phyloP scores from a whole-genome alignment of 2,113 vertebrate species.

The Hipposideros armiger region DNA sequence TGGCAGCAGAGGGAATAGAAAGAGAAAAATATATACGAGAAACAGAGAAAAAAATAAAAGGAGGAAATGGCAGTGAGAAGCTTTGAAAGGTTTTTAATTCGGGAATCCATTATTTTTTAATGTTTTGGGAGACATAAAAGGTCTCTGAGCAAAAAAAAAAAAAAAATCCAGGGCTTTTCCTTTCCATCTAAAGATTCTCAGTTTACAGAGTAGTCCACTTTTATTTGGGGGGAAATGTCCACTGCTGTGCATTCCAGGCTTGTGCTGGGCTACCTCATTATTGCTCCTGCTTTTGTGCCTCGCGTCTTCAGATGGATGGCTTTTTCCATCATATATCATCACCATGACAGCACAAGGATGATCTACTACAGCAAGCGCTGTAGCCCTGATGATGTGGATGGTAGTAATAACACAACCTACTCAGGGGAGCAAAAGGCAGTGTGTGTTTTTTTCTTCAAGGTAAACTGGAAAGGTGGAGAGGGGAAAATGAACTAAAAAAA shows the following conservation, averaged over 20 bases:
- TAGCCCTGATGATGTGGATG: slow-evolving; percentile 81
- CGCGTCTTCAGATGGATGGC: slow-evolving; percentile 77
- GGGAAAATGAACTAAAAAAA: slow-evolving; percentile 31
- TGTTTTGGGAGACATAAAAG: slow-evolving; percentile 76
- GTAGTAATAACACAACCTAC: slow-evolving; percentile 81
- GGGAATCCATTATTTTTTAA: slow-evolving; percentile 74
- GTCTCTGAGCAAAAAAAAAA: slow-evolving; percentile 57
- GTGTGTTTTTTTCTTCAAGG: slow-evolving; percentile 74
- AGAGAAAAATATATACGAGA: slow-evolving; percentile 20
- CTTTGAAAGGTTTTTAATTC: slow-evolving; percentile 75
- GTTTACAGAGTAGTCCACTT: slow-evolving; percentile 42
- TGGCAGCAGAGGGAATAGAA: background rate
- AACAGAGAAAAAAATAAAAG: background rate
- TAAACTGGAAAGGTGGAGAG: slow-evolving; percentile 59
- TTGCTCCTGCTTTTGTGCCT: slow-evolving; percentile 71
- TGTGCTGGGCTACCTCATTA: slow-evolving; percentile 54
- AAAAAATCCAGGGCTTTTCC: background rate
- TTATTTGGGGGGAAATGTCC: background rate
- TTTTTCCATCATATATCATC: slow-evolving; percentile 84
- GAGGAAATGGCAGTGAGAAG: slow-evolving; percentile 41
- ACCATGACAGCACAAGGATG: slow-evolving; percentile 84
- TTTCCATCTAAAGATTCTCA: slow-evolving; percentile 43
- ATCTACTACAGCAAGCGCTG: slow-evolving; percentile 74
- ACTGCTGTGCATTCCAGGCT: background rate
- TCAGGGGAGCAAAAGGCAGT: slow-evolving; percentile 67